phyloP scores from a whole-genome alignment of 2,888 invertebrate species.

The Meghimatium bilineatum region DNA sequence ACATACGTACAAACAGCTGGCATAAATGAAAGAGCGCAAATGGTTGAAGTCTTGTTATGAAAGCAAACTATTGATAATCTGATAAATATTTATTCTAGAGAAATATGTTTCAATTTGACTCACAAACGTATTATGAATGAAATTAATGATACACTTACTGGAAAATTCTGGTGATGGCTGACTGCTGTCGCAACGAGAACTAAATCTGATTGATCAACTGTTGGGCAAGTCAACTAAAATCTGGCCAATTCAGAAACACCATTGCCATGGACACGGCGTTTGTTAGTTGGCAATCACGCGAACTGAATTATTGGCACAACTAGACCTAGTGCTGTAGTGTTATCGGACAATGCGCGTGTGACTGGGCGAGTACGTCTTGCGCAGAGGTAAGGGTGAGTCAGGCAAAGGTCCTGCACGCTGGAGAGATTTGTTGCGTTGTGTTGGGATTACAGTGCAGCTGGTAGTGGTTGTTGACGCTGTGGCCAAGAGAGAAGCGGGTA shows the following conservation, averaged over 20 bases:
- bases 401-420: not conserved
- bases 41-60: no score
- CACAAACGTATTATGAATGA: not conserved
- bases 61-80: no score
- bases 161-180: not conserved
- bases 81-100: no score
- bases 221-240: not conserved
- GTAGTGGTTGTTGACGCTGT: not conserved
- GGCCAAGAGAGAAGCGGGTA: not conserved
- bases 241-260: not conserved
- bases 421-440: not conserved
- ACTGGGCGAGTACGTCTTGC: not conserved
- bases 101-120: not conserved
- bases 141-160: not conserved
- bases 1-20: no score
- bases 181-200: not conserved
- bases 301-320: not conserved
- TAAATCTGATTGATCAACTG: not conserved
- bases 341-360: not conserved
- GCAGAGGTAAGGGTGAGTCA: slow-evolving; percentile 6
- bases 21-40: no score
- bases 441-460: not conserved
- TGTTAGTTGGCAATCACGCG: not conserved
- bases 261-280: slow-evolving; percentile 8
- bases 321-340: not conserved